Percentiles rank a stretch among this genome's conserved stretches.
Conservation (phyloP, 1,140 invertebrate species). For the Drosophila kikkawai region DNA sequence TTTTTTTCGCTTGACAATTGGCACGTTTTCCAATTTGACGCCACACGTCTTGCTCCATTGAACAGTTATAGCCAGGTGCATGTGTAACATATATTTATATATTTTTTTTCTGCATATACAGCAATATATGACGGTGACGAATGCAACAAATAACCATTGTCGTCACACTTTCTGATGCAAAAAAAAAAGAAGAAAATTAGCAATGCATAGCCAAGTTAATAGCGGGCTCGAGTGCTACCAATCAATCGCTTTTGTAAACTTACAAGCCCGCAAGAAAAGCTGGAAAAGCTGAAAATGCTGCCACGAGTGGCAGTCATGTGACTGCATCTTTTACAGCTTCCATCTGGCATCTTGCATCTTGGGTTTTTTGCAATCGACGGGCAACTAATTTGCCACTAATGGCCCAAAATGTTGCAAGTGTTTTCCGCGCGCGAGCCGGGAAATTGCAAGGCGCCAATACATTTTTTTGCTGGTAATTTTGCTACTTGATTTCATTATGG, state of each 20-base stretch:
- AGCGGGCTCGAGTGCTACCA: slow-evolving; percentile 5
- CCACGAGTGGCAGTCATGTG: slow-evolving; percentile 26
- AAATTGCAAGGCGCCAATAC: slow-evolving; percentile 27
- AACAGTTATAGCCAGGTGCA: neutral
- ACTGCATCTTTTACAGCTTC: slow-evolving; percentile 14
- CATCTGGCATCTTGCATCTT: slow-evolving; percentile 16
- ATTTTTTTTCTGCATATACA: neutral
- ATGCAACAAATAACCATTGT: slow-evolving; percentile 26
- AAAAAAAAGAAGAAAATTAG: slow-evolving; percentile 26
- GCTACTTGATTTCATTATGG: slow-evolving; percentile 47
- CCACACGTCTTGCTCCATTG: slow-evolving; percentile 40
- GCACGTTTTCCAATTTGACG: slow-evolving; percentile 50
- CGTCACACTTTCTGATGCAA: slow-evolving; percentile 29
- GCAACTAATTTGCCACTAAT: slow-evolving; percentile 48
- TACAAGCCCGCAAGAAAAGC: slow-evolving; percentile 1
- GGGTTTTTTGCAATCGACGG: slow-evolving; percentile 12
- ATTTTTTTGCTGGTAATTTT: neutral
- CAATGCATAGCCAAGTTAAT: slow-evolving; percentile 26
- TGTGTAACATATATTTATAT: neutral
- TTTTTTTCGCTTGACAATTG: slow-evolving; percentile 15
- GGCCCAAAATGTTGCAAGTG: slow-evolving; percentile 40
- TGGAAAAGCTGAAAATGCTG: slow-evolving; percentile 24
- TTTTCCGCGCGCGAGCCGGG: slow-evolving; percentile 24
- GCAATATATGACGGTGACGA: slow-evolving; percentile 16
- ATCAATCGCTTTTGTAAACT: slow-evolving; percentile 27